Base-by-base conservation (phyloP, 1,140 invertebrate species). In the Pararge aegeria region DNA sequence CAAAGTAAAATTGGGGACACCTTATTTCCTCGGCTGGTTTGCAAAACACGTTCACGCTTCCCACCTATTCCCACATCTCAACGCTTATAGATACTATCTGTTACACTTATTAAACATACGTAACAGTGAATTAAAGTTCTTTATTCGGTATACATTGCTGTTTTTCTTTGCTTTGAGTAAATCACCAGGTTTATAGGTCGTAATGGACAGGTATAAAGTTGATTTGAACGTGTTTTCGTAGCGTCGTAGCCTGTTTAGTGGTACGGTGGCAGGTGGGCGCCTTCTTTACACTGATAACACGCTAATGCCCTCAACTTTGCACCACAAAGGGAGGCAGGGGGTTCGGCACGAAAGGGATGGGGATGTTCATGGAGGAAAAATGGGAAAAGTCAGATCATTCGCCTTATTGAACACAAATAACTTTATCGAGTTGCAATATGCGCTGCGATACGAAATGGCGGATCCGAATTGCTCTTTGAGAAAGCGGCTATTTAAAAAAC, bases 291-390 rank as follows among this genome's bases (percentile, higher is more conserved):
- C 83, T 85, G 89, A 90, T 90, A 90, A 90, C 84, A 90, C 87
- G 87, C 79, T 90, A 90, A 90, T 90, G 88, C 88, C 80, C 83
- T 91, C 89, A 91, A 90, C 88, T 90, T 90, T 90, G 85, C 89
- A 90, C 89, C 88, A 79, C 83, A 83, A 72, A 64, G 75, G 73
- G 78, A 53, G 76, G 73, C 16, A 73, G 71, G 75, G 42, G 73
- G 70, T 21, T 58, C 59, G 61, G 61, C 61, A 59, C 53, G 63
- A 55, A 60, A 49, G 51, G 70, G 60, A 64, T 53, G 68, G 59
- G 69, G 73, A 66, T 64, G 74, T 69, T 80, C 60, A 73, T 74
- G 70, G 75, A 79, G 77, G 77, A 85, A 87, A 89, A 87, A 83
- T 78, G 80, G 73, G 80, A 83, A 86, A 87, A 86, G 81, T 83